Evolutionary conservation across 2,888 invertebrate genomes (phyloP).

Genomic region (Apamea crenata): DNA sequence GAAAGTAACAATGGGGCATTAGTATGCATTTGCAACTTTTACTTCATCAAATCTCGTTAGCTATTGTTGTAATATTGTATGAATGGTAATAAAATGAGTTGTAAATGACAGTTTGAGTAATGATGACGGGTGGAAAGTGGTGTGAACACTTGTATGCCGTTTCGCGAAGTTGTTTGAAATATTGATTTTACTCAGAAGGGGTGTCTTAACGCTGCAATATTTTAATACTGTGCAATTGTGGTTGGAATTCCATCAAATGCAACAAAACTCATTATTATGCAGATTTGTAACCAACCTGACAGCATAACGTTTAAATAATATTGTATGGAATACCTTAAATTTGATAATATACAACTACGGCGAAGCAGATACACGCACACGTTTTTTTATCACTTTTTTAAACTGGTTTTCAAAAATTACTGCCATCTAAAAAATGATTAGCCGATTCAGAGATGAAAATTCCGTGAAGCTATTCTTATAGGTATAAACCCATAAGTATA

Average conservation of each 20-base stretch:
- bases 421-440: background rate
- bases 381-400: background rate
- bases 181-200: constrained; percentile 36
- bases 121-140: constrained; percentile 68
- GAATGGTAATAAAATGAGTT: constrained; percentile 70
- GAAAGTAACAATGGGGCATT: constrained; percentile 83
- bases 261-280: constrained; percentile 13
- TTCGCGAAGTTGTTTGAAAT: constrained; percentile 49
- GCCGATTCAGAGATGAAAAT: background rate
- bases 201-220: constrained; percentile 14
- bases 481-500: background rate
- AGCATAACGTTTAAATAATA: background rate
- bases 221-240: constrained; percentile 16
- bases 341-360: background rate
- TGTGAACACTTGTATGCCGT: constrained; percentile 43
- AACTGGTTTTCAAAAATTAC: background rate
- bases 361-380: background rate
- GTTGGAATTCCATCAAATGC: constrained; percentile 5
- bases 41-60: constrained; percentile 78
- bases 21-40: constrained; percentile 83
- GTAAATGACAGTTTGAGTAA: constrained; percentile 76
- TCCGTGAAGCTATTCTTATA: background rate
- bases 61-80: constrained; percentile 76
- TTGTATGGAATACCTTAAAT: background rate
- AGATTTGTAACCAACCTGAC: constrained; percentile 6